Percentiles rank a stretch among this genome's conserved stretches.
phyloP scores from a whole-genome alignment of 2,888 invertebrate species.

The Zelleria hepariella region DNA sequence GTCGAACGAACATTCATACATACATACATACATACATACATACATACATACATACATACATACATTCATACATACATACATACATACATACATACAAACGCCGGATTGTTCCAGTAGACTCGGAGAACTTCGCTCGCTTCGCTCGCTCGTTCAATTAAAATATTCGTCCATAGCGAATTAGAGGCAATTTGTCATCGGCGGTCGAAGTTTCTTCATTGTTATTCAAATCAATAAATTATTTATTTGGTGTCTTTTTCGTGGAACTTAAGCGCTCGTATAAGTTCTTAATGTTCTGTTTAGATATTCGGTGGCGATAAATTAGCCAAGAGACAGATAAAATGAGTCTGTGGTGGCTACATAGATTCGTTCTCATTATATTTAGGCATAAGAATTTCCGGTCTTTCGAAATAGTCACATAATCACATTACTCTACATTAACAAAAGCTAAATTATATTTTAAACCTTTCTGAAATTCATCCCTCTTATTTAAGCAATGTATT shows the following conservation, averaged over 20 bases:
- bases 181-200: constrained; percentile 56
- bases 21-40: no score
- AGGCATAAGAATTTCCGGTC: neutral
- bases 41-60: no score
- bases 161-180: constrained; percentile 54
- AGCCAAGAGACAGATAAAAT: neutral
- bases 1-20: no score
- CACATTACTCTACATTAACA: neutral
- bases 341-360: neutral
- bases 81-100: no score
- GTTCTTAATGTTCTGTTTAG: neutral
- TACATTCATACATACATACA: no score
- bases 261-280: neutral
- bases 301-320: neutral
- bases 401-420: neutral
- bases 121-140: no score
- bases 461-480: no score
- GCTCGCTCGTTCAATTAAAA: constrained; percentile 62
- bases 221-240: constrained; percentile 4
- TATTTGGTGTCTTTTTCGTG: neutral
- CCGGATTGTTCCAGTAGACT: no score
- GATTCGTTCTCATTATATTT: neutral
- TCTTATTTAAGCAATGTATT: no score
- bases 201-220: constrained; percentile 12
- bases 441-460: no score